These are phyloP conservation scores for Bhutanitis thaidina DNA, from an alignment of 2,888 invertebrate species.

Conservation along the genomic window DNA sequence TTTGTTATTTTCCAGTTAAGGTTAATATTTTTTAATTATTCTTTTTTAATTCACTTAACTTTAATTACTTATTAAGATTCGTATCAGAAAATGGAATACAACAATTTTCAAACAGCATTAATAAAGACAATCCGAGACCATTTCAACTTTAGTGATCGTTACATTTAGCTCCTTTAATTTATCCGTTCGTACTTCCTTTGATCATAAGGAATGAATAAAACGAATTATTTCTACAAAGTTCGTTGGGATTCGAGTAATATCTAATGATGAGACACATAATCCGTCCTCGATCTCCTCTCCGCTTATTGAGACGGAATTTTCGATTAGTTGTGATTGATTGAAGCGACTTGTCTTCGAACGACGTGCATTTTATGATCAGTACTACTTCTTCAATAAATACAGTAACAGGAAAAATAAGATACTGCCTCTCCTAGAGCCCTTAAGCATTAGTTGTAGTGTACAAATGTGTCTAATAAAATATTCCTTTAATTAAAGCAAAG, in stretches of 20 bases:
- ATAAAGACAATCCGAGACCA: slow-evolving; percentile 39
- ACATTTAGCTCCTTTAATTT: slow-evolving; percentile 48
- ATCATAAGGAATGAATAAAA: slow-evolving; percentile 48
- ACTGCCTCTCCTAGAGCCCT: background rate
- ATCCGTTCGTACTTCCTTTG: slow-evolving; percentile 44
- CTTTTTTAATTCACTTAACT: too few relatives aligned
- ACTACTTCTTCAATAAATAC: slow-evolving; percentile 54
- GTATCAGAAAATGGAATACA: too few relatives aligned
- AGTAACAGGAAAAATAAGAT: slow-evolving; percentile 10
- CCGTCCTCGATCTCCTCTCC: slow-evolving; percentile 56
- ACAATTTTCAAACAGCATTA: slow-evolving; percentile 40
- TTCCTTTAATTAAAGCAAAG: too few relatives aligned
- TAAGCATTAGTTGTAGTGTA: too few relatives aligned
- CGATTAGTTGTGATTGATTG: slow-evolving; percentile 78
- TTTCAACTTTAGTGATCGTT: slow-evolving; percentile 38
- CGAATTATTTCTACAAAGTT: slow-evolving; percentile 47
- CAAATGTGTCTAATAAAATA: too few relatives aligned
- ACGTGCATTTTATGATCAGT: slow-evolving; percentile 74
- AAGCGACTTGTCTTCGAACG: slow-evolving; percentile 59
- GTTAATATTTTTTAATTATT: too few relatives aligned
- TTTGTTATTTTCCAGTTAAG: too few relatives aligned
- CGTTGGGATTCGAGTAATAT: slow-evolving; percentile 54
- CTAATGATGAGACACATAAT: slow-evolving; percentile 73
- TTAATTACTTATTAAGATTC: too few relatives aligned
- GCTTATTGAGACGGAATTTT: slow-evolving; percentile 75